Base-by-base conservation (phyloP, 1,140 invertebrate genomes). In the Diabrotica virgifera region DNA sequence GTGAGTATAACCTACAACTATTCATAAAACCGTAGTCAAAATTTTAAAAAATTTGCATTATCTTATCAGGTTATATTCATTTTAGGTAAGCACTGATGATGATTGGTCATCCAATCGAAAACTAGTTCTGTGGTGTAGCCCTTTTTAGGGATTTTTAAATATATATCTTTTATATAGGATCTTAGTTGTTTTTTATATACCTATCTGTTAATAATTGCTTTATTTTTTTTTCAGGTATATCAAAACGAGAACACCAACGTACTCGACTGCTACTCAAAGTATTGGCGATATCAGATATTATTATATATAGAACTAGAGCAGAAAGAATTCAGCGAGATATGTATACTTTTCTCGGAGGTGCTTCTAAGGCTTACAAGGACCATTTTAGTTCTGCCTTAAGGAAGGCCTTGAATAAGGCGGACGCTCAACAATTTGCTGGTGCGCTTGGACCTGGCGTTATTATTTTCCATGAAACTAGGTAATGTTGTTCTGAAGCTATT, bases 381-480 rank as follows among this genome's bases (percentile, higher is more conserved):
- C 88, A 93, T 80, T 94, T 94, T 76, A 84, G 85, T 64, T 74
- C 81, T 50, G 88, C 77, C 10, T 72, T 81, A 11, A 70, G 77
- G 52, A 71, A 71, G 36, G 72, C 72, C 8, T 69, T 74, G 67
- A n/a, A 67, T 36, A 62, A 62, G 14, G 50, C 52, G 8, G 65
- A 64, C 36, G 54, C 64, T 70, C 5, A 82, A 74, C 50, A 75
- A 77, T 78, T 83, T 76, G 51, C 79, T 50, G 80, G 75, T 53
- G 80, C 76, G 52, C 70, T 83, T 52, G 91, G 91, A 7, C 91
- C 92, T 36, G 84, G 86, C 63, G 83, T 93, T 35, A 85, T 93
- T 64, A 86, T 94, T 65, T 91, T 93, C 80, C 91, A 95, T 76
- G 92, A 94, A 79, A 93, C 92, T 37, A 24, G 80, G n/a, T 54